Percentiles rank a stretch among this genome's conserved stretches.
Conservation (phyloP, 2,797 vertebrate genomes). For the Schizopygopsis malacanthus region DNA sequence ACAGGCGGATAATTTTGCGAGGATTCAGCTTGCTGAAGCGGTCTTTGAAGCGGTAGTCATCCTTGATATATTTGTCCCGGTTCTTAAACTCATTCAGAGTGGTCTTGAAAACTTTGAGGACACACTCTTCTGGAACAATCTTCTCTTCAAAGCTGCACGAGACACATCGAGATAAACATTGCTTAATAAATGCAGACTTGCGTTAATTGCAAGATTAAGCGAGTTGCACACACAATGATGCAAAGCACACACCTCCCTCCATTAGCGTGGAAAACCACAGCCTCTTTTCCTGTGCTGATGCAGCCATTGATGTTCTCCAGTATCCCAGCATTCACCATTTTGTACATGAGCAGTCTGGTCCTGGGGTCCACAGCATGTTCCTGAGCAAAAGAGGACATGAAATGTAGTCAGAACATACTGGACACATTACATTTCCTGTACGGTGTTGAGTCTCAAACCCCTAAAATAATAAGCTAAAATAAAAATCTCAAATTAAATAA, state of each 20-base stretch:
- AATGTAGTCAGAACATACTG: not conserved
- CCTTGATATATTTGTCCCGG: constrained; percentile 96
- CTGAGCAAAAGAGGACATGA: constrained; percentile 67
- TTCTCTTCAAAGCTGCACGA: constrained; percentile 78
- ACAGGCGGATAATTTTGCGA: constrained; percentile 94
- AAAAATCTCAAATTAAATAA: not conserved
- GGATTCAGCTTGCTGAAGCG: constrained; percentile 98
- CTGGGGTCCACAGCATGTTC: constrained; percentile 96
- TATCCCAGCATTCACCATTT: constrained; percentile 92
- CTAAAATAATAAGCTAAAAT: not conserved
- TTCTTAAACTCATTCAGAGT: constrained; percentile 98
- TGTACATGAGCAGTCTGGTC: constrained; percentile 94
- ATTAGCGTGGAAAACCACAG: constrained; percentile 94
- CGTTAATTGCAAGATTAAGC: not conserved
- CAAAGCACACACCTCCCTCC: constrained; percentile 86
- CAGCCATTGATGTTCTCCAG: constrained; percentile 95
- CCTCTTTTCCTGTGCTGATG: constrained; percentile 97
- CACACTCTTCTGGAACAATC: constrained; percentile 88
- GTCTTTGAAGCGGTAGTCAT: constrained; percentile 97
- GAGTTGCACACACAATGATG: too few species aligned
- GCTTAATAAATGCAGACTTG: not conserved
- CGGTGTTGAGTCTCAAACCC: not conserved
- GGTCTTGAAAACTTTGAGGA: constrained; percentile 97
- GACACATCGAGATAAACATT: not conserved
- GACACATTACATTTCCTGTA: not conserved